These are phyloP conservation scores for Hyles lineata DNA, from an alignment of 2,888 invertebrate species.

Conservation along the genomic window DNA sequence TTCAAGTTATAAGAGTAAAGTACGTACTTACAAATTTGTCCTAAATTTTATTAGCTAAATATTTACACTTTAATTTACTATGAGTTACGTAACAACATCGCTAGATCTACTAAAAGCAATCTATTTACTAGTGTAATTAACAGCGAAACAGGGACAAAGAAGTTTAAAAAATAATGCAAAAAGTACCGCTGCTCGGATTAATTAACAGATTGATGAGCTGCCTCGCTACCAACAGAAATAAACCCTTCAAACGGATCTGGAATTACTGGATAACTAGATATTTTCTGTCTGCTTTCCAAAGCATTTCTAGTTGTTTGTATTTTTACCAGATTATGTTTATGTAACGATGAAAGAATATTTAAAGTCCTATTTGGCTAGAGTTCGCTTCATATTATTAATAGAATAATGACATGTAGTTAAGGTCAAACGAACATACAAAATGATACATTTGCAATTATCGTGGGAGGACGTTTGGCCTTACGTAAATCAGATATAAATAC, in stretches of 20 bases:
- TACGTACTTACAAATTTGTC: neutral
- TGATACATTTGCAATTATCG: no score
- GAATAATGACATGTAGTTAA: no score
- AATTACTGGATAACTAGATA: neutral
- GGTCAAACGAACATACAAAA: no score
- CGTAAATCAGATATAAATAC: no score
- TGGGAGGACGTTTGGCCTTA: no score
- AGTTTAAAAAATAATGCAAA: slow-evolving; percentile 9
- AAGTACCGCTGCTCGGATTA: neutral
- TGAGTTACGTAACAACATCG: neutral
- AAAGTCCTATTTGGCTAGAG: no score
- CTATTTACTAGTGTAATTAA: slow-evolving; percentile 14
- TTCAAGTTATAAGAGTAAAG: neutral
- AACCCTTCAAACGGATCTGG: neutral
- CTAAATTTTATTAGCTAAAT: no score
- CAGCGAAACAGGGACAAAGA: slow-evolving; percentile 12
- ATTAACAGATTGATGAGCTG: slow-evolving; percentile 25
- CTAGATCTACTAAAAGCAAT: neutral
- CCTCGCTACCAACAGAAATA: slow-evolving; percentile 7
- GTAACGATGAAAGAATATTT: no score
- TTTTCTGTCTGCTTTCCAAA: neutral
- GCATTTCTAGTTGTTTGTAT: neutral
- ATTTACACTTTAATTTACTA: neutral
- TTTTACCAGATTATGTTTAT: no score
- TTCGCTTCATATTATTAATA: no score